These are phyloP conservation scores for Astreopora myriophthalma DNA, from an alignment of 64 coral and sea anemone species.

Conservation along the genomic window DNA sequence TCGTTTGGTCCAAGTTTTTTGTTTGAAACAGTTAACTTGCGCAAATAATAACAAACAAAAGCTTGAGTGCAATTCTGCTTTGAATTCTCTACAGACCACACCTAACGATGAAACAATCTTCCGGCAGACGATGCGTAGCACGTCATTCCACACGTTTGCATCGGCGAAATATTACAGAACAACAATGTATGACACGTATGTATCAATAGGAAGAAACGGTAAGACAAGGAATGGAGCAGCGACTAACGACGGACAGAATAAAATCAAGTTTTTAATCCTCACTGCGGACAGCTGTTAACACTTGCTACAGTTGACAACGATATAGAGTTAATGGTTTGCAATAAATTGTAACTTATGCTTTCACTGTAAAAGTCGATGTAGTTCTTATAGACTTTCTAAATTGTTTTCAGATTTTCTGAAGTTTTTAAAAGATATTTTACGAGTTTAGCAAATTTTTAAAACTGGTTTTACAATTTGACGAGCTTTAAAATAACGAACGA, in stretches of 20 bases:
- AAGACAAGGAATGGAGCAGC: not conserved
- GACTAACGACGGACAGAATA: conserved; percentile 2
- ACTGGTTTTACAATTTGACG: no score
- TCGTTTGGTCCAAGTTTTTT: no score
- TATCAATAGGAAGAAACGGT: conserved; percentile 41
- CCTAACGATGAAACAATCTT: conserved; percentile 39
- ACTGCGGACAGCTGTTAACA: not conserved
- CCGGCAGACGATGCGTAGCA: not conserved
- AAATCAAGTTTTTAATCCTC: conserved; percentile 36
- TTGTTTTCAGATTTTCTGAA: no score
- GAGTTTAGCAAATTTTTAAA: no score
- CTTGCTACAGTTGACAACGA: not conserved
- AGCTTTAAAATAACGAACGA: no score
- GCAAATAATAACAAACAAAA: no score
- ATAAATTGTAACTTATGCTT: no score
- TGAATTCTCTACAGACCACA: not conserved
- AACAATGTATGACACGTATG: not conserved
- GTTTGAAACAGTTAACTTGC: no score
- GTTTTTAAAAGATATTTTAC: no score
- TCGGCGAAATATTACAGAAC: conserved; percentile 37
- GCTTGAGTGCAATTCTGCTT: not conserved
- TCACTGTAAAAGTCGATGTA: not conserved
- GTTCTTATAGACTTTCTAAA: no score
- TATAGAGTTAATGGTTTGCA: not conserved
- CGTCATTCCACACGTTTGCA: conserved; percentile 47